Evolutionary conservation across 2,797 vertebrate genomes (phyloP).

Genomic region (Diceros bicornis): DNA sequence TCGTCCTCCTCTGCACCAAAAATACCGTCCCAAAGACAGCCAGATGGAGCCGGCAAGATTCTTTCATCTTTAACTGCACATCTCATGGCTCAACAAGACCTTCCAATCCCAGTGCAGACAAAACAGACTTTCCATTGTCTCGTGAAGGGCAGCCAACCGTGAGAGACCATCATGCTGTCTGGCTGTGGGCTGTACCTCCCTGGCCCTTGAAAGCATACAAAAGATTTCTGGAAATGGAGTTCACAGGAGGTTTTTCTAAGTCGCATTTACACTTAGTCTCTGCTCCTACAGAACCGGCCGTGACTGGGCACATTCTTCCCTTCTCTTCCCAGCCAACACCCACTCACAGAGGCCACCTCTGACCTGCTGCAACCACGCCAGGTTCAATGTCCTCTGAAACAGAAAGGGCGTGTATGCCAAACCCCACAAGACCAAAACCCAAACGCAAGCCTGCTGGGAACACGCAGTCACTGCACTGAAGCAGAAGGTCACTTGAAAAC

Average conservation of each 20-base stretch:
- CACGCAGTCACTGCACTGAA: background rate
- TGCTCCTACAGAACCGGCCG: background rate
- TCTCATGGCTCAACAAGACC: background rate
- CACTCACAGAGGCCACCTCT: background rate
- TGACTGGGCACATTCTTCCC: too few species aligned
- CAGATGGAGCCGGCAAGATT: too few species aligned
- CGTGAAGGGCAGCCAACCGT: rapidly evolving
- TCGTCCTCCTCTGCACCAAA: background rate
- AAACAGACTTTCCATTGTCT: background rate
- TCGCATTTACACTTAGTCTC: too few species aligned
- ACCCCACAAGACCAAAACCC: background rate
- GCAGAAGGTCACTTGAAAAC: background rate
- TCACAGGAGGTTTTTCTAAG: background rate
- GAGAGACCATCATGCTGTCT: rapidly evolving
- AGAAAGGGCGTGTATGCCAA: background rate
- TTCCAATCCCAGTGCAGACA: background rate
- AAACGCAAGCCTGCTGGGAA: background rate
- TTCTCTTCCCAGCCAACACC: too few species aligned
- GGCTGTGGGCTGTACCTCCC: background rate
- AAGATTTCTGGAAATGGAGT: background rate
- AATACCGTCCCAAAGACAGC: background rate
- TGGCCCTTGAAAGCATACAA: background rate
- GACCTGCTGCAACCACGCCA: background rate
- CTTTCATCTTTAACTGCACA: background rate
- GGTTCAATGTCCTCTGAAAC: background rate